Conservation (phyloP, 2,113 vertebrate genomes). For the Eolophus roseicapilla region DNA sequence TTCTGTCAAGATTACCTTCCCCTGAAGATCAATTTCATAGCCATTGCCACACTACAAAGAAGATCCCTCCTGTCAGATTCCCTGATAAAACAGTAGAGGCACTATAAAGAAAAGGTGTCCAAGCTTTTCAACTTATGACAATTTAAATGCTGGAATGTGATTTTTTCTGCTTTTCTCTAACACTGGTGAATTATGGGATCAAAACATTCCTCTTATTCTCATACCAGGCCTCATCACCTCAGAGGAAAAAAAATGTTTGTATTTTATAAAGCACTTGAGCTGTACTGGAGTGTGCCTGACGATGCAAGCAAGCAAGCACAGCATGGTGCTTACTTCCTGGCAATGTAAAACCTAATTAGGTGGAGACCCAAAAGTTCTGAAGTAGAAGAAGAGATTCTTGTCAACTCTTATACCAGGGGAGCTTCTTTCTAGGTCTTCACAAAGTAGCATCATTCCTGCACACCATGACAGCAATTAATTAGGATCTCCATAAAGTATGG, state of each 20-base stretch:
- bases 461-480: not conserved
- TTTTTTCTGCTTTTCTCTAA: not conserved
- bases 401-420: not conserved
- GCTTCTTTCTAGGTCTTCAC: not conserved
- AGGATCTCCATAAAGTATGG: not conserved
- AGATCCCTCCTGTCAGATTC: not conserved
- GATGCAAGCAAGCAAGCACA: constrained; percentile 29
- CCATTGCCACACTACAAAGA: not conserved
- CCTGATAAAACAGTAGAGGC: not conserved
- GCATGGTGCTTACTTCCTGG: not conserved
- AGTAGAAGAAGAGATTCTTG: not conserved
- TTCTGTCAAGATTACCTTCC: constrained; percentile 10
- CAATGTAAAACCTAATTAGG: constrained; percentile 27
- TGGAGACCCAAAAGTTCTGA: constrained; percentile 13
- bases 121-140: not conserved
- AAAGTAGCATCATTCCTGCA: not conserved
- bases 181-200: not conserved
- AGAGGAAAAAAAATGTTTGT: not conserved
- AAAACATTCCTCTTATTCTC: not conserved
- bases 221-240: not conserved
- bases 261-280: not conserved
- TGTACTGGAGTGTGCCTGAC: not conserved
- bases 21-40: constrained; percentile 6
- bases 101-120: not conserved
- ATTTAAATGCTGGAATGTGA: not conserved